These are phyloP conservation scores for Noctilio leporinus DNA, from an alignment of 2,113 vertebrate genomes.

Conservation along the genomic window DNA sequence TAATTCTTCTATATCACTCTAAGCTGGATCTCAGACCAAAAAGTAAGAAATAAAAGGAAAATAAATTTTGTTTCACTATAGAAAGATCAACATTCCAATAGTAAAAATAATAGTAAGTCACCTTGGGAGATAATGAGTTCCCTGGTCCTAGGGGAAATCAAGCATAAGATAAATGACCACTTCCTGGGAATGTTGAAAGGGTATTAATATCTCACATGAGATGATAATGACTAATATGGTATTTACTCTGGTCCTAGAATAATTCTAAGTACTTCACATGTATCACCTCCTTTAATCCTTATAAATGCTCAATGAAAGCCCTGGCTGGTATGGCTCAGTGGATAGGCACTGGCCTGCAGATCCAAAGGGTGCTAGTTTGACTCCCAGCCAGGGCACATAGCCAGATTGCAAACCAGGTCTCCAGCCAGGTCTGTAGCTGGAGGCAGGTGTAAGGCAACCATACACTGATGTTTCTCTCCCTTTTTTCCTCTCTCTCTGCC, in stretches of 20 bases:
- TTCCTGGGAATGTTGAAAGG: background rate
- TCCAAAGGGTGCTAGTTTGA: too few species aligned
- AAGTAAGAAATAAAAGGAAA: background rate
- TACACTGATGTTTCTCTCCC: too few species aligned
- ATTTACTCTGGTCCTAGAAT: background rate
- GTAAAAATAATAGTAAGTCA: background rate
- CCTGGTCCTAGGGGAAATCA: background rate
- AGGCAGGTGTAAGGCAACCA: too few species aligned
- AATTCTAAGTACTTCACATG: background rate
- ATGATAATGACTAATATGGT: background rate
- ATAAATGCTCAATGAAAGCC: background rate
- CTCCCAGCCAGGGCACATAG: too few species aligned
- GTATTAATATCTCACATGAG: background rate
- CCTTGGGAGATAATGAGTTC: background rate
- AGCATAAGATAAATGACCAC: background rate
- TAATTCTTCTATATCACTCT: background rate
- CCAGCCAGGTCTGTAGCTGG: too few species aligned
- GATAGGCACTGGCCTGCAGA: too few species aligned
- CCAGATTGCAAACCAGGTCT: too few species aligned
- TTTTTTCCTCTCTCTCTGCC: too few species aligned
- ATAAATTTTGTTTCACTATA: background rate
- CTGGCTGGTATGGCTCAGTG: too few species aligned
- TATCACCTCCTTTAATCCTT: background rate
- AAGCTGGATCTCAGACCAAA: background rate
- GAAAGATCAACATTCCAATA: background rate